phyloP scores from a whole-genome alignment of 2,113 vertebrate species.

The Dasyornis broadbenti region DNA sequence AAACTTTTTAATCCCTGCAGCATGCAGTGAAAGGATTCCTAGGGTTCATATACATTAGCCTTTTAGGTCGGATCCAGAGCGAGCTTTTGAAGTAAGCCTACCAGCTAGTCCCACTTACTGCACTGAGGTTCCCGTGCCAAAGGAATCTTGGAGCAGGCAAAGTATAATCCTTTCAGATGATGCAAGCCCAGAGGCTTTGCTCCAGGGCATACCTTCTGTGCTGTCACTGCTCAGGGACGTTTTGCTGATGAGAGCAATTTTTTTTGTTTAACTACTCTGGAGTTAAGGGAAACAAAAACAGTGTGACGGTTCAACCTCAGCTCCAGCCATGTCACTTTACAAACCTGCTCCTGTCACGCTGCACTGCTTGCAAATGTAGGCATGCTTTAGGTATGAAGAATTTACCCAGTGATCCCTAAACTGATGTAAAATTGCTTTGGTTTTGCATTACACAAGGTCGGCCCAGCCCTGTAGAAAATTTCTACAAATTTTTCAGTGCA shows the following conservation, averaged over 20 bases:
- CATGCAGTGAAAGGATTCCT: not conserved
- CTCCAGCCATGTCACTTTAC: not conserved
- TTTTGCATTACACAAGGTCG: not conserved
- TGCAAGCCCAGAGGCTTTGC: not conserved
- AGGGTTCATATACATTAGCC: not conserved
- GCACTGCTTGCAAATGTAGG: not conserved
- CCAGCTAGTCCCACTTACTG: not conserved
- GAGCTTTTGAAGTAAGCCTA: not conserved
- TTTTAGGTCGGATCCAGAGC: not conserved
- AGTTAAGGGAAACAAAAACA: not conserved
- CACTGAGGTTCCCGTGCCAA: not conserved
- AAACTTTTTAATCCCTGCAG: not conserved
- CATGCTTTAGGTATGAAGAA: not conserved
- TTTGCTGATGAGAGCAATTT: not conserved
- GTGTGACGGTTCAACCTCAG: fast-evolving
- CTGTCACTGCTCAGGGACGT: not conserved
- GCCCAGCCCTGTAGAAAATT: not conserved
- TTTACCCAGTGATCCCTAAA: not conserved
- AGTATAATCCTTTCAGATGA: not conserved
- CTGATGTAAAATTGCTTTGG: not conserved
- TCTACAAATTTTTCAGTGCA: not conserved
- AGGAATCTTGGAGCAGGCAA: not conserved
- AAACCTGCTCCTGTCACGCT: not conserved
- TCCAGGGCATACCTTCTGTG: not conserved
- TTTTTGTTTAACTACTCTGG: not conserved